phyloP scores from a whole-genome alignment of 2,888 invertebrate species.

The Lasioglossum marginatum region DNA sequence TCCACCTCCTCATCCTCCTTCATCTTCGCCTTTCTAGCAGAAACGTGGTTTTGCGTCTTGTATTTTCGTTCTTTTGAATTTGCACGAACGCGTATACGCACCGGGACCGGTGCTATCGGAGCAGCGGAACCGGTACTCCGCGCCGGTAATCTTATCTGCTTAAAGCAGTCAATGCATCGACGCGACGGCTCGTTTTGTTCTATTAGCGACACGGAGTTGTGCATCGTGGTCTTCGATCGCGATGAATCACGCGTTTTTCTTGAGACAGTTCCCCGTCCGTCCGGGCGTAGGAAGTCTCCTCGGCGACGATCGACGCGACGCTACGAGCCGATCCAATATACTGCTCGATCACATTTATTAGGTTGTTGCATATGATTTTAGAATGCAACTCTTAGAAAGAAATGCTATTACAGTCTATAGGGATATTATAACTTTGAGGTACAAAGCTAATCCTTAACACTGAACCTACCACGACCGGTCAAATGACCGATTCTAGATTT shows the following conservation, averaged over 20 bases:
- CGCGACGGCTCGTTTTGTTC: constrained; percentile 48
- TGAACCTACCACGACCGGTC: too few species aligned
- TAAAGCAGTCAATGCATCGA: constrained; percentile 45
- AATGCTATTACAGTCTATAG: too few species aligned
- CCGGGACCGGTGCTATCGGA: constrained; percentile 50
- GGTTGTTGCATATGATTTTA: too few species aligned
- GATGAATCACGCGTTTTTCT: constrained; percentile 56
- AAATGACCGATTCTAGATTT: too few species aligned
- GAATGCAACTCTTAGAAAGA: too few species aligned
- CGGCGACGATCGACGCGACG: neutral
- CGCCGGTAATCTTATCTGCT: constrained; percentile 54
- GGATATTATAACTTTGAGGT: too few species aligned
- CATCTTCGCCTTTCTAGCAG: neutral
- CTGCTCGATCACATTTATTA: neutral
- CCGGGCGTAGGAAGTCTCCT: constrained; percentile 36
- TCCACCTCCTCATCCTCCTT: neutral
- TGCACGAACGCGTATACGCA: constrained; percentile 39
- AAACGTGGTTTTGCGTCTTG: neutral
- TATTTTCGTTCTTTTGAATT: constrained; percentile 43
- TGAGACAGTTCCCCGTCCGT: constrained; percentile 12
- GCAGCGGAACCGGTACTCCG: constrained; percentile 55
- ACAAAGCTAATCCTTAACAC: too few species aligned
- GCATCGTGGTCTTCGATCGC: constrained; percentile 42
- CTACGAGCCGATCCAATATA: neutral
- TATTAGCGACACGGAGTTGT: constrained; percentile 30